Percentiles rank a stretch among this genome's conserved stretches.
Evolutionary conservation across 2,888 invertebrate genomes (phyloP).

Genomic region (Hermaeophaga mercurialis): DNA sequence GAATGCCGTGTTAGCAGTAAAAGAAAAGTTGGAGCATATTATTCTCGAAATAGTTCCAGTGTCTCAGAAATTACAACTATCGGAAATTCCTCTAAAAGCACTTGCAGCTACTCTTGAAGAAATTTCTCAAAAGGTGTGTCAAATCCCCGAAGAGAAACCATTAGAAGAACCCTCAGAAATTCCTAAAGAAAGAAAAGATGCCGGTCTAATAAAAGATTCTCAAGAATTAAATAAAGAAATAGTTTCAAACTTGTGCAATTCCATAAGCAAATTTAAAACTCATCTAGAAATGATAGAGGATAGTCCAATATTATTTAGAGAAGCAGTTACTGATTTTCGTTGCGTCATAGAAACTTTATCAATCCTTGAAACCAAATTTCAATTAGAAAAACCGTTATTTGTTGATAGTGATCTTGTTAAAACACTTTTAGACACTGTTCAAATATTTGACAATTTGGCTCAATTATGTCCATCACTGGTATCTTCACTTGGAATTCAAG

Average conservation of each 20-base stretch:
- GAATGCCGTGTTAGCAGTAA: slow-evolving; percentile 26
- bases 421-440: neutral
- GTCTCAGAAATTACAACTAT: slow-evolving; percentile 18
- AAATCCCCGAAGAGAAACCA: neutral
- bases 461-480: neutral
- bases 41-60: slow-evolving; percentile 12
- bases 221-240: slow-evolving; percentile 7
- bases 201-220: slow-evolving; percentile 5
- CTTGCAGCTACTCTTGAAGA: slow-evolving; percentile 21
- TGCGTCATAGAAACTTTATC: neutral
- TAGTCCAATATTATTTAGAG: neutral
- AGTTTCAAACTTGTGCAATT: neutral
- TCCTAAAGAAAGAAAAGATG: slow-evolving; percentile 4
- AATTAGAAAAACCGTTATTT: neutral
- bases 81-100: slow-evolving; percentile 25
- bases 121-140: slow-evolving; percentile 8
- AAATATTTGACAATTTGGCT: neutral
- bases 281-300: neutral
- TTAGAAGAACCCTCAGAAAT: slow-evolving; percentile 4
- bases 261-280: neutral
- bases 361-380: slow-evolving; percentile 8
- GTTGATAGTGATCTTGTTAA: neutral
- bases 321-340: neutral
- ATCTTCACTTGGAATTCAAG: too few species aligned
- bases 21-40: slow-evolving; percentile 27